phyloP scores from a whole-genome alignment of 2,888 invertebrate species.

The Coecobrya sp. region DNA sequence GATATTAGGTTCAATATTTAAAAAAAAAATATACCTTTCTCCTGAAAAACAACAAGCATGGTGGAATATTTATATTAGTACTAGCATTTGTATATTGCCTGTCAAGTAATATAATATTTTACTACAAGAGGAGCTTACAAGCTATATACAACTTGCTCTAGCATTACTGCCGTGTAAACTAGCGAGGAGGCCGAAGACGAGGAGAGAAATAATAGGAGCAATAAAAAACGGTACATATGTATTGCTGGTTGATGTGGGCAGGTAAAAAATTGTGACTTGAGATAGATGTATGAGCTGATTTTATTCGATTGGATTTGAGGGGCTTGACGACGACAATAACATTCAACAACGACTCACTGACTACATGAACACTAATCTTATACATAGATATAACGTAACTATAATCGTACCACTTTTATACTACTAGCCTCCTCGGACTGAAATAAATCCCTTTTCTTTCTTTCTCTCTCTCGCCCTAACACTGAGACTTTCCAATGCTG shows the following conservation, averaged over 20 bases:
- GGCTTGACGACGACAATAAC: conserved; percentile 73
- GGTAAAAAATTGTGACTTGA: conserved; percentile 75
- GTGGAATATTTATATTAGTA: not conserved
- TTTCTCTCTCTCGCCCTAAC: not conserved
- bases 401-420: not conserved
- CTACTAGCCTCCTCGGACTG: conserved; percentile 71
- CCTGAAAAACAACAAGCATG: not conserved
- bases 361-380: conserved; percentile 10
- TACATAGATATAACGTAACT: not conserved
- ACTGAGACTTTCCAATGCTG: not conserved
- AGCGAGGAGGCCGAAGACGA: conserved; percentile 2
- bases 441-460: conserved; percentile 72
- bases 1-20: conserved; percentile 49
- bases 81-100: not conserved
- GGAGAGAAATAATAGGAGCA: conserved; percentile 54
- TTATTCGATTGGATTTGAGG: conserved; percentile 80
- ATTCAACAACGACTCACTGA: conserved; percentile 39
- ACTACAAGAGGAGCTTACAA: not conserved
- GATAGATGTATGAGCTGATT: conserved; percentile 79
- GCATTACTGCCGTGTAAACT: conserved; percentile 22
- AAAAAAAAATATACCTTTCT: conserved; percentile 20
- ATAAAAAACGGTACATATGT: conserved; percentile 59
- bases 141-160: not conserved
- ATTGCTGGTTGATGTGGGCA: conserved; percentile 66
- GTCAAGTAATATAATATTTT: conserved; percentile 48